Evolutionary conservation across 2,888 invertebrate genomes (phyloP).

Genomic region (Aphrophora alni): DNA sequence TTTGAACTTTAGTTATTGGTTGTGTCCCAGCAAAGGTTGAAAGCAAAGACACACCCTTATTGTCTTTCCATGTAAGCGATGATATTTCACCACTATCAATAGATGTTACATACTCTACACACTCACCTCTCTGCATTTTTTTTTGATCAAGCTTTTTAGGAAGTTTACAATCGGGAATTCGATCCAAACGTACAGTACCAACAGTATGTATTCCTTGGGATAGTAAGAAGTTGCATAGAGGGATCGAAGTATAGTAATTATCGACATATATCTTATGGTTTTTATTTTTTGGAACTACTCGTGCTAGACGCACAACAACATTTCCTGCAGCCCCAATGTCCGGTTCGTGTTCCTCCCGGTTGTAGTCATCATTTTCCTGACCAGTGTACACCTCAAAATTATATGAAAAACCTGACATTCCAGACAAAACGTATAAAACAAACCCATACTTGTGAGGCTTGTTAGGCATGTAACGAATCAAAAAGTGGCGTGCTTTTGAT

Average conservation of each 20-base stretch:
- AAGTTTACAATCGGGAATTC: constrained; percentile 10
- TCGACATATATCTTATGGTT: too few relatives aligned
- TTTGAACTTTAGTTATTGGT: constrained; percentile 52
- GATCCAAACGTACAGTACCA: constrained; percentile 32
- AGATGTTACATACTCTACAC: constrained; percentile 11
- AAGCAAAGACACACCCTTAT: constrained; percentile 53
- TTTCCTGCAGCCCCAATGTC: too few relatives aligned
- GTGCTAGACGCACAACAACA: too few relatives aligned
- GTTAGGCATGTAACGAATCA: constrained; percentile 54
- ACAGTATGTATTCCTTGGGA: constrained; percentile 30
- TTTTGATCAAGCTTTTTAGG: neutral
- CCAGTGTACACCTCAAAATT: too few relatives aligned
- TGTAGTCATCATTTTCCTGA: too few relatives aligned
- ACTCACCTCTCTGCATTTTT: neutral
- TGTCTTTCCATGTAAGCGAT: constrained; percentile 52
- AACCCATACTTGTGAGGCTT: constrained; percentile 56
- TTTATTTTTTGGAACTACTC: too few relatives aligned
- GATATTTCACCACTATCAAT: neutral
- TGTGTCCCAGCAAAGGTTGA: constrained; percentile 52
- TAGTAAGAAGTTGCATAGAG: too few relatives aligned
- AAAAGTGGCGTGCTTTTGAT: constrained; percentile 44
- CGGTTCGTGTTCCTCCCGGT: too few relatives aligned
- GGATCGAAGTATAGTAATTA: too few relatives aligned
- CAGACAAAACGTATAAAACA: too few relatives aligned
- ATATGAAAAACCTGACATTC: too few relatives aligned